Conservation (phyloP, 1,140 invertebrate genomes). For the Brachionus rubens region DNA sequence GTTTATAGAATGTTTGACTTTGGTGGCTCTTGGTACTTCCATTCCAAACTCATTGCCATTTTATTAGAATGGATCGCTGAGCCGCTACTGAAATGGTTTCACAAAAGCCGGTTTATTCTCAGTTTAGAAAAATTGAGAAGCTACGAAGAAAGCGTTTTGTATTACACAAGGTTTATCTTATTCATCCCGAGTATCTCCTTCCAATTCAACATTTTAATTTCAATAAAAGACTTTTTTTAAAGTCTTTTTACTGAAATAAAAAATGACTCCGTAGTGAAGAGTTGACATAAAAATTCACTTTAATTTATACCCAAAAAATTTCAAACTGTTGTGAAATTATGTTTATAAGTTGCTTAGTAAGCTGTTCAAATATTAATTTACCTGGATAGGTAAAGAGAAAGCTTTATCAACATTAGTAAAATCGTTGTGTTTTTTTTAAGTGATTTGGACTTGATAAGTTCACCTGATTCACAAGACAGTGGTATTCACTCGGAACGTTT, state of each 20-base stretch:
- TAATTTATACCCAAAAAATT: neutral
- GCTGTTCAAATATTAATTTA: neutral
- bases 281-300: neutral
- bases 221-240: neutral
- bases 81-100: conserved; percentile 10
- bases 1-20: neutral
- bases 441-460: conserved; percentile 51
- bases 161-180: neutral
- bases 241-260: neutral
- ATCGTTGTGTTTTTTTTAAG: conserved; percentile 6
- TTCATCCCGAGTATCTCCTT: conserved; percentile 3
- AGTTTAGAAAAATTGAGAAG: conserved; percentile 25
- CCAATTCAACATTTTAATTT: conserved; percentile 10
- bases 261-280: neutral
- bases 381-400: neutral
- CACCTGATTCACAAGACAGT: conserved; percentile 59
- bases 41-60: conserved; percentile 20
- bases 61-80: neutral
- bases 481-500: conserved; percentile 56
- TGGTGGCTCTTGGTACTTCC: conserved; percentile 25
- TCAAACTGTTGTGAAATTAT: neutral
- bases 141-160: neutral
- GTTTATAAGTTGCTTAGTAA: too few species aligned
- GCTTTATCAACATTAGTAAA: neutral
- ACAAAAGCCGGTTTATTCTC: conserved; percentile 16